A percentile compares a stretch with the other conserved stretches of the same genome.
Conservation (phyloP, 2,888 invertebrate genomes). For the Athalia cordata region DNA sequence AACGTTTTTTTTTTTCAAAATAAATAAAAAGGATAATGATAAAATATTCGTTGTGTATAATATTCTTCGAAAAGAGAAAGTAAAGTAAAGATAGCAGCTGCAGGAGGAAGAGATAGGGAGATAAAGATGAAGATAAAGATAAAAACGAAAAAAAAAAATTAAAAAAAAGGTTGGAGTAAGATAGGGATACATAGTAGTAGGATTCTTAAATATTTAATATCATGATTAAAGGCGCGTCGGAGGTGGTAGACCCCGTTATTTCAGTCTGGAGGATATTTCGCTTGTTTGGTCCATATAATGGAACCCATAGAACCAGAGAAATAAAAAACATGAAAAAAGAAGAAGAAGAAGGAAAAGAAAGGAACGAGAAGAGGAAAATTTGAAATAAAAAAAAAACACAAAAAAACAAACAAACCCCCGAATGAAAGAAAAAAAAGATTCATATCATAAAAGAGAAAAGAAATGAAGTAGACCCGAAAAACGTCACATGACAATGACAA, state of each 20-base stretch:
- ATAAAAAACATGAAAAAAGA: not conserved
- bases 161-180: not conserved
- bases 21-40: no score
- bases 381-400: no score
- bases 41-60: no score
- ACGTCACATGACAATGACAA: no score
- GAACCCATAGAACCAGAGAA: not conserved
- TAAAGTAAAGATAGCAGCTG: no score
- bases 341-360: not conserved
- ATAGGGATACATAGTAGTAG: not conserved
- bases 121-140: not conserved
- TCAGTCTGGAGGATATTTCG: slow-evolving; percentile 71
- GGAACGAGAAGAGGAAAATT: not conserved
- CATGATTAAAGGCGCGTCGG: slow-evolving; percentile 71
- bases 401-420: no score
- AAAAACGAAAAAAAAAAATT: not conserved
- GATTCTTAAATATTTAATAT: slow-evolving; percentile 73
- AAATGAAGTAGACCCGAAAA: no score
- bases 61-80: no score
- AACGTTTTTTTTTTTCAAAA: no score
- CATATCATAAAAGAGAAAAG: no score
- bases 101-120: not conserved
- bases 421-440: no score
- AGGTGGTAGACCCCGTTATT: slow-evolving; percentile 69
- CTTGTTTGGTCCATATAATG: slow-evolving; percentile 39